These are phyloP conservation scores for Lepidurus couesii DNA, from an alignment of 1,140 invertebrate species.

Conservation along the genomic window DNA sequence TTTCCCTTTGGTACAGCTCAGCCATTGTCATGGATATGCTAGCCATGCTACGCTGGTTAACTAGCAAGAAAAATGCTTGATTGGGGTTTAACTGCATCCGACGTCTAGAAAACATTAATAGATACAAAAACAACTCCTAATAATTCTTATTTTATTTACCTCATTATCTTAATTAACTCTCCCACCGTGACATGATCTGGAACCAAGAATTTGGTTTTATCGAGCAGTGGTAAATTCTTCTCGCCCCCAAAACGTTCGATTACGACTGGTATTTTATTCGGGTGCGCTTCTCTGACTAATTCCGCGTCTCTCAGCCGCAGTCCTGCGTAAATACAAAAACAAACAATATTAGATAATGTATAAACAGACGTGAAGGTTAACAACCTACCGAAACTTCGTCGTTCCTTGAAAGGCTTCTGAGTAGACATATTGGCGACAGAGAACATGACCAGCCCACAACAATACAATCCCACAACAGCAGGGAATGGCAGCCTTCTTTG, in stretches of 20 bases:
- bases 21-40: conserved; percentile 53
- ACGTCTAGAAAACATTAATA: conserved; percentile 47
- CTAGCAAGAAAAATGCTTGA: conserved; percentile 57
- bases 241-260: conserved; percentile 57
- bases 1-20: conserved; percentile 44
- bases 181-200: conserved; percentile 59
- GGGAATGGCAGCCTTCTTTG: no score
- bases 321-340: conserved; percentile 44
- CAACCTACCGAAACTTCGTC: conserved; percentile 45
- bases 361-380: conserved; percentile 28
- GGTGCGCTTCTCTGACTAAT: conserved; percentile 52
- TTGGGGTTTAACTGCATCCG: conserved; percentile 61
- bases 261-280: conserved; percentile 57
- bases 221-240: conserved; percentile 54
- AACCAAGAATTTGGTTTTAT: conserved; percentile 60
- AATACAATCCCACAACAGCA: background rate
- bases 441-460: background rate
- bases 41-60: conserved; percentile 56
- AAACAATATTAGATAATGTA: conserved; percentile 27
- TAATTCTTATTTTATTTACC: conserved; percentile 43
- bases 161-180: conserved; percentile 58
- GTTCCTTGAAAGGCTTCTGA: conserved; percentile 44
- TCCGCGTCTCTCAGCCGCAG: conserved; percentile 54
- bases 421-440: conserved; percentile 23
- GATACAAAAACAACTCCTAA: conserved; percentile 28